Conservation (phyloP, 1,140 invertebrate genomes). For the Homarus americanus region DNA sequence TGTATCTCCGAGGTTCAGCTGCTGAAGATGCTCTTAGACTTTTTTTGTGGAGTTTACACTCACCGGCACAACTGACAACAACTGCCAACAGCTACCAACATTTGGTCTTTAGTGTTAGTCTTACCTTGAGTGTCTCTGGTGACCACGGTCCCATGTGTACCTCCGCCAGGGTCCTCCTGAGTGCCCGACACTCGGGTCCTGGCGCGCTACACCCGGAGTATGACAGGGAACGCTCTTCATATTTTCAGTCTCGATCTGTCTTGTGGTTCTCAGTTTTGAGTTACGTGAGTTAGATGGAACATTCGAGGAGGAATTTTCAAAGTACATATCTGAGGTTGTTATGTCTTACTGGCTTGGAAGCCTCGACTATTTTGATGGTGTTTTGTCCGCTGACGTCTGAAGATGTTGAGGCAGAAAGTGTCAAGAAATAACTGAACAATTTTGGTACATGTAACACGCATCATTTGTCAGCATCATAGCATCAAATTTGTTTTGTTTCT, state of each 20-base stretch:
- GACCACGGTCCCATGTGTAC: not conserved
- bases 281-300: not conserved
- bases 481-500: not conserved
- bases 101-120: not conserved
- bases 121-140: not conserved
- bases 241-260: not conserved
- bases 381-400: not conserved
- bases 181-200: not conserved
- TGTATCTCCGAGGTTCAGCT: not conserved
- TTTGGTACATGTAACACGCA: not conserved
- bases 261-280: not conserved
- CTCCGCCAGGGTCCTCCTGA: not conserved
- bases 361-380: not conserved
- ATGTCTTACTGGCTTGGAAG: not conserved
- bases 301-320: constrained; percentile 1
- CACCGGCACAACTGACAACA: not conserved
- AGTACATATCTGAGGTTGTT: not conserved
- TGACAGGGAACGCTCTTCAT: not conserved
- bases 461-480: not conserved
- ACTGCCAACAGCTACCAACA: not conserved
- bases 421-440: not conserved
- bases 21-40: not conserved
- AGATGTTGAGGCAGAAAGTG: not conserved
- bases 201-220: not conserved
- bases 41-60: not conserved